phyloP scores from a whole-genome alignment of 2,888 invertebrate genomes.

The Meteorus colon region DNA sequence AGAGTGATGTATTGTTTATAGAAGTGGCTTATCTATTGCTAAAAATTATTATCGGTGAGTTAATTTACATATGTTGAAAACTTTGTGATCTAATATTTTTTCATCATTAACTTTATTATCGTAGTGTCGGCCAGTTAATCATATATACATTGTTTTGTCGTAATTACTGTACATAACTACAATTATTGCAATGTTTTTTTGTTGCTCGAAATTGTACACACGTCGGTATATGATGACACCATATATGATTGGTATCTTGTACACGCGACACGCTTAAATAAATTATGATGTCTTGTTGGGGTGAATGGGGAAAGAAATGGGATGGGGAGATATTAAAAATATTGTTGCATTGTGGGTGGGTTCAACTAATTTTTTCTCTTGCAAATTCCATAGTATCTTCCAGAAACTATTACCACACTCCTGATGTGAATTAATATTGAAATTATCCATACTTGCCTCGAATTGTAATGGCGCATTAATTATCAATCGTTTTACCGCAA shows the following conservation, averaged over 20 bases:
- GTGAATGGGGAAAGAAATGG: slow-evolving; percentile 38
- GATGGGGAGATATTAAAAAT: not conserved
- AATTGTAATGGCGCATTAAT: not conserved
- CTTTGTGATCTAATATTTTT: slow-evolving; percentile 26
- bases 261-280: slow-evolving; percentile 48
- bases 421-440: slow-evolving; percentile 31
- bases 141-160: slow-evolving; percentile 25
- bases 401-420: slow-evolving; percentile 33
- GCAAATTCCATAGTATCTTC: slow-evolving; percentile 49
- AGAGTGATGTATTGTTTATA: slow-evolving; percentile 27
- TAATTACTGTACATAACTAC: slow-evolving; percentile 29
- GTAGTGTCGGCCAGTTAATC: slow-evolving; percentile 30
- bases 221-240: slow-evolving; percentile 6
- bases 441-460: not conserved
- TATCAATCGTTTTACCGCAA: slow-evolving; percentile 10
- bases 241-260: slow-evolving; percentile 11
- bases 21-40: slow-evolving; percentile 37
- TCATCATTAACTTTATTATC: slow-evolving; percentile 25
- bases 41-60: slow-evolving; percentile 34
- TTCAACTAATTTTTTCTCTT: slow-evolving; percentile 53
- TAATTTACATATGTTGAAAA: slow-evolving; percentile 23
- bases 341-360: slow-evolving; percentile 43
- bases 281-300: slow-evolving; percentile 49
- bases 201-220: slow-evolving; percentile 30
- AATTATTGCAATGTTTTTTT: slow-evolving; percentile 31